These are phyloP conservation scores for Burhinus bistriatus DNA, from an alignment of 2,113 vertebrate genomes.

Conservation along the genomic window DNA sequence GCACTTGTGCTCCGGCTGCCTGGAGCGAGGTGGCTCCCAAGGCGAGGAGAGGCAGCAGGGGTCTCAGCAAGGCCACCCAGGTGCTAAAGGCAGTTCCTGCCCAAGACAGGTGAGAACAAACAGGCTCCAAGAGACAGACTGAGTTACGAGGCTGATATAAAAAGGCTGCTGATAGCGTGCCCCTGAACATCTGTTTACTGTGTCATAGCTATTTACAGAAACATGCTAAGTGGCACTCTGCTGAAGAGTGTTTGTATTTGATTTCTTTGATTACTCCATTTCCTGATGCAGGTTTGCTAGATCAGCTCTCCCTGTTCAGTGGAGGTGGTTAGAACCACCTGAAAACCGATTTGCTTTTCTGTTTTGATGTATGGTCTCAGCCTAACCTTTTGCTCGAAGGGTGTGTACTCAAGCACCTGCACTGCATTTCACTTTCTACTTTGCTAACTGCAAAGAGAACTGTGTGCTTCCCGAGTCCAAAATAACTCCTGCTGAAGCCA, in stretches of 20 bases:
- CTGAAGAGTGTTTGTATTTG: conserved; percentile 11
- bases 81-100: not conserved
- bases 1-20: not conserved
- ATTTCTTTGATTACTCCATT: not conserved
- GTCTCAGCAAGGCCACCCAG: not conserved
- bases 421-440: not conserved
- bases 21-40: not conserved
- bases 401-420: not conserved
- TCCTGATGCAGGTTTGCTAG: not conserved
- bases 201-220: not conserved
- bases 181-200: not conserved
- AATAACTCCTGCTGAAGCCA: not conserved
- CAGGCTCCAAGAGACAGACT: not conserved
- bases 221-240: not conserved
- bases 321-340: not conserved
- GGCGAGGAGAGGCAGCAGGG: not conserved
- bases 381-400: not conserved
- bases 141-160: not conserved
- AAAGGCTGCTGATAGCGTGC: not conserved
- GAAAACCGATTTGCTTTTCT: not conserved
- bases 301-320: not conserved
- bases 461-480: not conserved
- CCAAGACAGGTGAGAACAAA: not conserved
- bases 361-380: not conserved
- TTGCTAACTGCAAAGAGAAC: not conserved